phyloP scores from a whole-genome alignment of 2,797 vertebrate genomes.

The Kryptolebias ocellatus region DNA sequence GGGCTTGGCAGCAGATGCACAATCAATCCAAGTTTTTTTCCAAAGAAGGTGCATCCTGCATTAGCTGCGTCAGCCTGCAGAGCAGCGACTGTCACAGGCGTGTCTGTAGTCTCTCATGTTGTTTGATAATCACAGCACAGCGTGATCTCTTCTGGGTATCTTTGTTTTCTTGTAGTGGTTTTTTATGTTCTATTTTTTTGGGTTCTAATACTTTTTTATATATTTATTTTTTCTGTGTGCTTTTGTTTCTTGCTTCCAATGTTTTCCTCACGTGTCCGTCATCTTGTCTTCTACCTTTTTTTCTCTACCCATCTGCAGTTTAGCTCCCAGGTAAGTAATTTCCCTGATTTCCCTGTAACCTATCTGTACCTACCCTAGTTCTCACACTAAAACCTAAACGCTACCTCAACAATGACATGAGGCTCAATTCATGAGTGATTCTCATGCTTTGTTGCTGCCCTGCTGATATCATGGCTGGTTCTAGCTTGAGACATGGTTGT shows the following conservation, averaged over 20 bases:
- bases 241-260: slow-evolving; percentile 59
- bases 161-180: slow-evolving; percentile 22
- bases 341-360: slow-evolving; percentile 11
- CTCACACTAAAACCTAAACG: slow-evolving; percentile 32
- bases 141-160: slow-evolving; percentile 40
- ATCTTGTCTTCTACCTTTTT: slow-evolving; percentile 73
- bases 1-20: slow-evolving; percentile 73
- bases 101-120: slow-evolving; percentile 41
- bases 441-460: slow-evolving; percentile 38
- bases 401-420: slow-evolving; percentile 44
- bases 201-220: slow-evolving; percentile 62
- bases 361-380: slow-evolving; percentile 29
- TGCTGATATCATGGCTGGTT: slow-evolving; percentile 28
- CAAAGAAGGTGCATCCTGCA: slow-evolving; percentile 74
- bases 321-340: slow-evolving; percentile 91
- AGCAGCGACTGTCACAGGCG: slow-evolving; percentile 41
- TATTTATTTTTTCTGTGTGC: slow-evolving; percentile 46
- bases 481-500: slow-evolving; percentile 34
- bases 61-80: slow-evolving; percentile 58
- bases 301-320: slow-evolving; percentile 88
- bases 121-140: slow-evolving; percentile 52
- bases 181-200: slow-evolving; percentile 48
- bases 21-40: slow-evolving; percentile 47
- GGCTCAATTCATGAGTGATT: slow-evolving; percentile 37
- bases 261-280: slow-evolving; percentile 55